Evolutionary conservation across 2,113 vertebrate species (phyloP).

Genomic region (Nerophis lumbriciformis): DNA sequence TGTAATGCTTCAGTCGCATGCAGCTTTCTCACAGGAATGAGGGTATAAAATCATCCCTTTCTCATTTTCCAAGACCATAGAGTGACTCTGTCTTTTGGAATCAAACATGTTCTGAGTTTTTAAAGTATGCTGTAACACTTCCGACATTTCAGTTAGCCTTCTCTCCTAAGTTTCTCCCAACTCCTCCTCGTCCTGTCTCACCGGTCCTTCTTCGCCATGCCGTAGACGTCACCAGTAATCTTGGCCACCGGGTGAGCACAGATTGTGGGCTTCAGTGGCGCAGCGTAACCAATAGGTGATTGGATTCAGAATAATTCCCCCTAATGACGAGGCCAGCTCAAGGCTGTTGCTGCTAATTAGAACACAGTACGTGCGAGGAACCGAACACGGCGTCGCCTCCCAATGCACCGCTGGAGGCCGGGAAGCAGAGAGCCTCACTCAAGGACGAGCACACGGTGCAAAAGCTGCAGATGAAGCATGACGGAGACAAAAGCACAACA

Average conservation of each 20-base stretch:
- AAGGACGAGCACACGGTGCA: constrained; percentile 31
- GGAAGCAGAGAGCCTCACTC: constrained; percentile 22
- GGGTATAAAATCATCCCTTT: too few species aligned
- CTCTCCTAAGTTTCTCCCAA: not conserved
- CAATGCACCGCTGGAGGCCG: constrained; percentile 35
- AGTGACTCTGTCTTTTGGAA: too few species aligned
- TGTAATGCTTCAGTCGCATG: too few species aligned
- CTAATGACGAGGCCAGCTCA: constrained; percentile 67
- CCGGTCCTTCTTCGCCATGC: constrained; percentile 48
- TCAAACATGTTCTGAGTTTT: not conserved
- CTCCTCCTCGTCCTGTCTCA: not conserved
- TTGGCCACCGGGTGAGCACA: constrained; percentile 52
- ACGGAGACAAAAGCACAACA: too few species aligned
- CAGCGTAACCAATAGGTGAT: constrained; percentile 62
- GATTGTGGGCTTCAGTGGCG: constrained; percentile 51
- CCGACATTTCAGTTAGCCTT: not conserved
- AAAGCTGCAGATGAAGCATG: not conserved
- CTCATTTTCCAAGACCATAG: too few species aligned
- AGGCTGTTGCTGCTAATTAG: constrained; percentile 69
- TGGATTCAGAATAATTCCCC: constrained; percentile 68
- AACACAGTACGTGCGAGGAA: constrained; percentile 56
- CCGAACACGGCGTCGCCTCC: constrained; percentile 37
- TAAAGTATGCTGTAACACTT: not conserved
- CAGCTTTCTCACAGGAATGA: too few species aligned
- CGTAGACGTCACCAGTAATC: constrained; percentile 47